Percentiles rank a stretch among this genome's conserved stretches.
These are phyloP conservation scores for Polylopha cassiicola DNA, from an alignment of 2,888 invertebrate species.

Conservation along the genomic window DNA sequence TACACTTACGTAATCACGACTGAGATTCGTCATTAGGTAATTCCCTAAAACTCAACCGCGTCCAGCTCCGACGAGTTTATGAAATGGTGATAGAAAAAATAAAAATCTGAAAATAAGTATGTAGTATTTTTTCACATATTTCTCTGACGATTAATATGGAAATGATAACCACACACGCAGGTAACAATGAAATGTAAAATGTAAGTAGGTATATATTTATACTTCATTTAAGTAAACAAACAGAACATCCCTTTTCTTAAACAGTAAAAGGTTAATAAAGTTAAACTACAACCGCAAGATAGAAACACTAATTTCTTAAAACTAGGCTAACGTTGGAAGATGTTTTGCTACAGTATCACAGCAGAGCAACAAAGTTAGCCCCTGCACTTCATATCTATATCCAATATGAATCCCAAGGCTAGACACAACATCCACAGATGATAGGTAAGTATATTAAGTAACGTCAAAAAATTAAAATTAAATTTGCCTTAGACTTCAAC, in stretches of 20 bases:
- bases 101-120: constrained; percentile 77
- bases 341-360: constrained; percentile 73
- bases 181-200: constrained; percentile 60
- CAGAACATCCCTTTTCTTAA: constrained; percentile 61
- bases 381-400: constrained; percentile 39
- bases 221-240: constrained; percentile 52
- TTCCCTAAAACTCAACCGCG: constrained; percentile 56
- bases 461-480: constrained; percentile 11
- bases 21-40: constrained; percentile 55
- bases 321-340: constrained; percentile 71
- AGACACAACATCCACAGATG: constrained; percentile 10
- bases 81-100: constrained; percentile 73
- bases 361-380: constrained; percentile 63
- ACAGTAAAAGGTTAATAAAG: constrained; percentile 71
- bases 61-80: constrained; percentile 56
- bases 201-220: constrained; percentile 60
- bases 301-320: constrained; percentile 70
- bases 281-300: constrained; percentile 63
- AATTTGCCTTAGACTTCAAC: constrained; percentile 17
- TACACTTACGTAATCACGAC: constrained; percentile 61
- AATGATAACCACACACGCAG: constrained; percentile 63
- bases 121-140: constrained; percentile 75
- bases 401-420: constrained; percentile 31
- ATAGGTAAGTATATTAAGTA: constrained; percentile 8
- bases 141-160: constrained; percentile 65